phyloP scores from a whole-genome alignment of 2,888 invertebrate species.

The Zele albiditarsus region DNA sequence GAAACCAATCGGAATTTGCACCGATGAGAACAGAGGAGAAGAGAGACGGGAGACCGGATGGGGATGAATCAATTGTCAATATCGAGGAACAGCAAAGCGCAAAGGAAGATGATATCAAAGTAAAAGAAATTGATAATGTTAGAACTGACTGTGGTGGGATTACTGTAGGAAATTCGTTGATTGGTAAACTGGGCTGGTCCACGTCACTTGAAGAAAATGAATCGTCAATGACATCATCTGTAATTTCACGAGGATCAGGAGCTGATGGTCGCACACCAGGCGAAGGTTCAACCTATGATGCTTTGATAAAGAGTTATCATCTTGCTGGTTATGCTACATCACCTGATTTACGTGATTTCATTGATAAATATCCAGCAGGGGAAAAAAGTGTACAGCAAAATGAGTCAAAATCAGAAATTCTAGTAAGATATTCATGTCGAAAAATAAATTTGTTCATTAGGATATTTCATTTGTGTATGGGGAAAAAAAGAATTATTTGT shows the following conservation, averaged over 20 bases:
- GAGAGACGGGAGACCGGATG: neutral
- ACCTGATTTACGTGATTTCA: conserved; percentile 79
- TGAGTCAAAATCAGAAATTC: conserved; percentile 46
- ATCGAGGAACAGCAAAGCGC: neutral
- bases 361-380: conserved; percentile 60
- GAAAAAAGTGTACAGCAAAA: conserved; percentile 44
- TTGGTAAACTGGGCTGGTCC: conserved; percentile 79
- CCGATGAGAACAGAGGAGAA: neutral
- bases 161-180: conserved; percentile 79
- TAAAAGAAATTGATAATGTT: conserved; percentile 44
- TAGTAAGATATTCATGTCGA: conserved; percentile 41
- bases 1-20: conserved; percentile 33
- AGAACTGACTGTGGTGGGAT: conserved; percentile 53
- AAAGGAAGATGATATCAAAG: conserved; percentile 44
- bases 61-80: neutral
- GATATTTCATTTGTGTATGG: neutral
- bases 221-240: conserved; percentile 74
- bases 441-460: neutral
- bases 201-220: conserved; percentile 76
- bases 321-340: conserved; percentile 73
- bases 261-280: conserved; percentile 69
- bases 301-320: conserved; percentile 77
- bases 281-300: conserved; percentile 76
- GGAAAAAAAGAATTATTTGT: neutral
- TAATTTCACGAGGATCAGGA: conserved; percentile 75